phyloP scores from a whole-genome alignment of 2,797 vertebrate genomes.

The Acrossocheilus wenchowensis region DNA sequence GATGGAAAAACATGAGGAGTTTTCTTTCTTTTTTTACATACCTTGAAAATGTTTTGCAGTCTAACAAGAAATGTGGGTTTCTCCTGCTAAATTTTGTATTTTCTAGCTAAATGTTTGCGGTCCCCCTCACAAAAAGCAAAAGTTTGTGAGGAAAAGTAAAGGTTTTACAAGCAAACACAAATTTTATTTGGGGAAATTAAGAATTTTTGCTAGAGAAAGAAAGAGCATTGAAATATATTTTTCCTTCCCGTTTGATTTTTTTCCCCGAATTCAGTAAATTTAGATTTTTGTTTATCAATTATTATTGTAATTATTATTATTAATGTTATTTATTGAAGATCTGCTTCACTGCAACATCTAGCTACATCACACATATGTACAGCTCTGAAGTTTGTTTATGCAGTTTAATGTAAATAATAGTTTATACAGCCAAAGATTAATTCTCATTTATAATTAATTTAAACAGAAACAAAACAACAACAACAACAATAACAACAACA shows the following conservation, averaged over 20 bases:
- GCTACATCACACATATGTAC: too few relatives aligned
- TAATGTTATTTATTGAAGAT: too few relatives aligned
- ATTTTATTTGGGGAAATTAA: too few relatives aligned
- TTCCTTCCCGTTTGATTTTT: background rate
- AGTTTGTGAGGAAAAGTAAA: background rate
- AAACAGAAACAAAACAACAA: background rate
- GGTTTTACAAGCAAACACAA: background rate
- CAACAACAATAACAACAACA: too few relatives aligned
- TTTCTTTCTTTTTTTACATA: background rate
- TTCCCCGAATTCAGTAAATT: too few relatives aligned
- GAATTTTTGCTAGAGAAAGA: background rate
- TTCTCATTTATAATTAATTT: background rate
- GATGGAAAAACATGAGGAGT: background rate
- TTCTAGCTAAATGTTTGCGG: background rate
- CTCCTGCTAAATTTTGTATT: background rate
- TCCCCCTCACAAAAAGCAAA: background rate
- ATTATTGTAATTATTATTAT: too few relatives aligned
- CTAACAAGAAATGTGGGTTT: background rate
- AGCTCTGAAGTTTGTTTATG: background rate
- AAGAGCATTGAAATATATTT: background rate
- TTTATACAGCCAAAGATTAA: background rate
- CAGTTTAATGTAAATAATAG: background rate
- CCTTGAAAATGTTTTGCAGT: background rate
- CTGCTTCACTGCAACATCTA: too few relatives aligned
- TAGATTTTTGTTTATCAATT: too few relatives aligned